A percentile compares a stretch with the other conserved stretches of the same genome.
These are phyloP conservation scores for Eretmochelys imbricata DNA, from an alignment of 2,113 vertebrate species.

Conservation along the genomic window DNA sequence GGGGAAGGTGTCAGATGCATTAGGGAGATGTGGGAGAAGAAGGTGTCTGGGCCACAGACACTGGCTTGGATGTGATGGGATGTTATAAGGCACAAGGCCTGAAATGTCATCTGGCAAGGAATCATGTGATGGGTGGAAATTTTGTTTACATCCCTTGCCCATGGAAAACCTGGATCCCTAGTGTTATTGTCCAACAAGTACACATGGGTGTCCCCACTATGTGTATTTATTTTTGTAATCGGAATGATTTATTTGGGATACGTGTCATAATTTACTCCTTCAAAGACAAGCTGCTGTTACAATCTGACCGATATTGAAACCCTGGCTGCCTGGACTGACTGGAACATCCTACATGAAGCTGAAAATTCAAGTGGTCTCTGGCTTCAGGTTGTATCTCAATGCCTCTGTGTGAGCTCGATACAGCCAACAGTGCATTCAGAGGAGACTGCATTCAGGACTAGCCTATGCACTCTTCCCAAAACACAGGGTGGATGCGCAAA, in stretches of 20 bases:
- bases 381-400: neutral
- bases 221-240: neutral
- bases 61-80: neutral
- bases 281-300: neutral
- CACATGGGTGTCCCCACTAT: neutral
- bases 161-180: neutral
- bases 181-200: neutral
- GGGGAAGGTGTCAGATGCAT: neutral
- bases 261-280: neutral
- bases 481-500: neutral
- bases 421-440: neutral
- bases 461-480: neutral
- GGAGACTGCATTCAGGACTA: neutral
- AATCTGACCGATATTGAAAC: neutral
- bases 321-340: neutral
- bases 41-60: neutral
- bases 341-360: neutral
- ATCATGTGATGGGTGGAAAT: neutral
- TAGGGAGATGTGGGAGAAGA: neutral
- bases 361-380: neutral
- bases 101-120: neutral
- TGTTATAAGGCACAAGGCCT: neutral
- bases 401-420: neutral
- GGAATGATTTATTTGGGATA: neutral
- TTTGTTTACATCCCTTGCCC: neutral